Evolutionary conservation across 2,113 vertebrate species (phyloP), one percentile per base, ranked within the genome.

Genomic region (Hydrolagus affinis): DNA sequence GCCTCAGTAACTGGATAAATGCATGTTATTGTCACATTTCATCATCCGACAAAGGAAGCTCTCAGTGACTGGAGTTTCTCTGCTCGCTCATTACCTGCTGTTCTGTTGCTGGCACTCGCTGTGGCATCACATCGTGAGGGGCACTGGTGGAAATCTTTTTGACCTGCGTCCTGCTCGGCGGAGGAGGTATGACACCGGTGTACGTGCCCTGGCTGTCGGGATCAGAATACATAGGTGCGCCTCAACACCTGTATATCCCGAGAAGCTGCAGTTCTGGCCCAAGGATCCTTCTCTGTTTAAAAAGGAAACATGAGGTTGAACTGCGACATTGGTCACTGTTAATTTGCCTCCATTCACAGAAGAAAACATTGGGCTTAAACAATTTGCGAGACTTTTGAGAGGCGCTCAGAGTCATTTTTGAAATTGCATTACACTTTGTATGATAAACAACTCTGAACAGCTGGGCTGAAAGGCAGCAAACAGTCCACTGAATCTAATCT

Each of bases 231-330:
- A 95, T 92, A 19, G 95, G 90, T 3, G 94, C 87, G 95, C 87
- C 96, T 94, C 74, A 94, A 93, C 88, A 98, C 96, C 66, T 96
- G 96, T 86, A 98, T 96, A 44, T 97, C 98, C 91, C 98, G 98
- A 87, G 95, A 95, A 87, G 96, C 94, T 86, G 95, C 93, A 86
- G 98, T 98, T 90, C 96, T 93, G 87, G 97, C 97, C 90, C 98
- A 91, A 73, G 97, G 96, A 89, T 98, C 97, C 88, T 98, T 98
- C 86, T 97, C 98, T 98, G 92, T 88, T 78, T 87, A 92, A 11
- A 86, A 14, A 10, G 75, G 86, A 87, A 76, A 66, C 0, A 1
- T 23, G 3, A 86, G 25, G 25, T 83, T 83, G 66, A 66, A 2
- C 9, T 9, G 25, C 2, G 30, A 17, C 8, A 83, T 4, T 8